Conservation (phyloP, 2,888 invertebrate genomes). For the Nipponacmea schrenckii region DNA sequence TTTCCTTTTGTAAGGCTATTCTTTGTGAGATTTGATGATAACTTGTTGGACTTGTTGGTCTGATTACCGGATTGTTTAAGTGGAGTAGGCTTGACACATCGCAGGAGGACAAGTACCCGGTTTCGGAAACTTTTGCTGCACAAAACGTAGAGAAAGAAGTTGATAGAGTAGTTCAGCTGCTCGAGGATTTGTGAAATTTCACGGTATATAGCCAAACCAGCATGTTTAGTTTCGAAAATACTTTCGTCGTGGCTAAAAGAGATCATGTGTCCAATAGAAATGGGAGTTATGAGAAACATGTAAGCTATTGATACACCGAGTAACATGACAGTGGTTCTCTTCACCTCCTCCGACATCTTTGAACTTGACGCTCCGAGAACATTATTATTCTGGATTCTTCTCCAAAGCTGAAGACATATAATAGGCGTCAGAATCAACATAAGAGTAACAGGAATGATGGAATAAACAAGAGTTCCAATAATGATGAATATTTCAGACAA, state of each 20-base stretch:
- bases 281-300: constrained; percentile 47
- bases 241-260: constrained; percentile 33
- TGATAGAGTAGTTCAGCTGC: constrained; percentile 51
- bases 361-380: constrained; percentile 16
- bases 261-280: constrained; percentile 42
- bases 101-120: constrained; percentile 25
- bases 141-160: constrained; percentile 52
- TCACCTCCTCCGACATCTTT: constrained; percentile 21
- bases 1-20: too few species aligned
- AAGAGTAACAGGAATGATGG: constrained; percentile 36
- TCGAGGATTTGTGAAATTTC: constrained; percentile 49
- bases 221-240: constrained; percentile 35
- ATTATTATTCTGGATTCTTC: constrained; percentile 18
- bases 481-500: constrained; percentile 29
- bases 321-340: constrained; percentile 43
- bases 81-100: constrained; percentile 1
- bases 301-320: constrained; percentile 44
- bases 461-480: constrained; percentile 35
- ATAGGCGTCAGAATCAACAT: constrained; percentile 37
- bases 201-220: constrained; percentile 35
- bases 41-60: too few species aligned
- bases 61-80: not conserved
- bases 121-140: constrained; percentile 41
- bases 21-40: too few species aligned
- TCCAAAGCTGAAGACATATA: constrained; percentile 30